phyloP scores from a whole-genome alignment of 2,797 vertebrate genomes.

The Phaenicophaeus curvirostris region DNA sequence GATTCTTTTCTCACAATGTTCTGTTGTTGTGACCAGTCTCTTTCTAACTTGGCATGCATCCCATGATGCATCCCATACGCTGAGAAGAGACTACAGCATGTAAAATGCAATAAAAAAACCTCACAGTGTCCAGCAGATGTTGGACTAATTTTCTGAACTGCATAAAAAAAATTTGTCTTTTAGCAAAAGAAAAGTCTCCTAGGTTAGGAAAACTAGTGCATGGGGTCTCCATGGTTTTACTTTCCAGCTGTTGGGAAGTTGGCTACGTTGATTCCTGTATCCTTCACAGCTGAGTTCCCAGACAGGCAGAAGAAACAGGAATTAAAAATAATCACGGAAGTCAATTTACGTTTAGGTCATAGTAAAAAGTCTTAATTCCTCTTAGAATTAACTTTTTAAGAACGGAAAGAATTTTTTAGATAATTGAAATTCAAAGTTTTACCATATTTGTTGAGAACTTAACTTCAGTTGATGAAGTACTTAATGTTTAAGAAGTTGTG shows the following conservation, averaged over 20 bases:
- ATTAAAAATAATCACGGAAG: not conserved
- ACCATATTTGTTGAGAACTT: not conserved
- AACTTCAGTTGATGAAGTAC: not conserved
- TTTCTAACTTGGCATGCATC: not conserved
- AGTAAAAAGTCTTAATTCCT: not conserved
- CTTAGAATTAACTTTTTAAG: not conserved
- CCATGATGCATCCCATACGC: not conserved
- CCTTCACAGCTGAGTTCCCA: not conserved
- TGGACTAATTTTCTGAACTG: not conserved
- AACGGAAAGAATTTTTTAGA: not conserved
- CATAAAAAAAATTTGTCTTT: not conserved
- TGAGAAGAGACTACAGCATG: fast-evolving
- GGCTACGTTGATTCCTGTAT: not conserved
- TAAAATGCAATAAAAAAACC: not conserved
- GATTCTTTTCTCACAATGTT: not conserved
- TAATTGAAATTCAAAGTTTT: not conserved
- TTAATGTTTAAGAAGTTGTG: not conserved
- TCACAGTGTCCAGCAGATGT: not conserved
- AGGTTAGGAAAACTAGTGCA: not conserved
- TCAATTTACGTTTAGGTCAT: not conserved
- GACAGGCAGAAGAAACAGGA: not conserved
- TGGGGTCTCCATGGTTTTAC: not conserved
- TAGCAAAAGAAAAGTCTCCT: not conserved
- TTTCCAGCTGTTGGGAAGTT: not conserved
- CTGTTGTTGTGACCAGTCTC: not conserved